Evolutionary conservation across 2,797 vertebrate species (phyloP).

Genomic region (Petrocephalus schoutedeni): DNA sequence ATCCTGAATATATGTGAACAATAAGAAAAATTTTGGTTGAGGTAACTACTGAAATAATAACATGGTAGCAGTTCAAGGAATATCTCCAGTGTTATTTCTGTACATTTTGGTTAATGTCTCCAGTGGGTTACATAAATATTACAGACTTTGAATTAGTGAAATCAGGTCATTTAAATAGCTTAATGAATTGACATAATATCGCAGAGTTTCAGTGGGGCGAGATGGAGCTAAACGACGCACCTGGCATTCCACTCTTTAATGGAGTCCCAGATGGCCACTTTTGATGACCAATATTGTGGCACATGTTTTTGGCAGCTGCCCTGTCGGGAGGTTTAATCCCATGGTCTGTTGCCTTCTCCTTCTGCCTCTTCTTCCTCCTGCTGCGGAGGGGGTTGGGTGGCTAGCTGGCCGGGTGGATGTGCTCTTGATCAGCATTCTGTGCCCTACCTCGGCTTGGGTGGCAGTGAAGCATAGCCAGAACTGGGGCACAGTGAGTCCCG

Average conservation of each 20-base stretch:
- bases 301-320: slow-evolving; percentile 6
- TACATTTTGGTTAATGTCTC: background rate
- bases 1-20: background rate
- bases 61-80: background rate
- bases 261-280: background rate
- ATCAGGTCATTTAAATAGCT: background rate
- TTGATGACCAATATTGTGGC: slow-evolving; percentile 17
- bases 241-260: background rate
- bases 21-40: background rate
- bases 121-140: background rate
- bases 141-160: background rate
- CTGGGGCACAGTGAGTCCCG: background rate
- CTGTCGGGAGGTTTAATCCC: slow-evolving; percentile 4
- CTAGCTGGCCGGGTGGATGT: background rate
- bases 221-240: background rate
- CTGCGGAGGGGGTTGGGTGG: background rate
- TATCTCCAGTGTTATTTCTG: background rate
- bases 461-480: background rate
- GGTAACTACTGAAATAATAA: background rate
- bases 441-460: background rate
- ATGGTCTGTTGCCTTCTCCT: background rate
- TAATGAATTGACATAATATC: slow-evolving; percentile 14
- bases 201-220: background rate
- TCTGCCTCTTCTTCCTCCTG: background rate
- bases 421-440: slow-evolving; percentile 9